phyloP scores from a whole-genome alignment of 1,140 invertebrate species.

The Ips nitidus region DNA sequence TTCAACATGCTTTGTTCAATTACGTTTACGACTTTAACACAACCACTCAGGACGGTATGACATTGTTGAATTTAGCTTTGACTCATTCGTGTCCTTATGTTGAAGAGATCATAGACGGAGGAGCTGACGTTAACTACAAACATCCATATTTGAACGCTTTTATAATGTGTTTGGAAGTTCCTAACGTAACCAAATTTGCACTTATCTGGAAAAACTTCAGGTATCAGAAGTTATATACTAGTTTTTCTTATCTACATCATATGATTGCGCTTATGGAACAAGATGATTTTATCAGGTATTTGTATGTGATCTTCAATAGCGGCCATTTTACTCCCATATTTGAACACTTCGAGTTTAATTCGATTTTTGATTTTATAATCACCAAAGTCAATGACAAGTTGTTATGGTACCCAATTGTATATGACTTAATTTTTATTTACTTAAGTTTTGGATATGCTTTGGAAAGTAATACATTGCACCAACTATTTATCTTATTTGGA shows the following conservation, averaged over 20 bases:
- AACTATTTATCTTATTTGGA: constrained; percentile 16
- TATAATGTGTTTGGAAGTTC: constrained; percentile 26
- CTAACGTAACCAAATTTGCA: constrained; percentile 27
- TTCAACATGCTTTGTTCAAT: constrained; percentile 33
- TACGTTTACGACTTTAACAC: constrained; percentile 36
- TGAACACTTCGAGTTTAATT: constrained; percentile 12
- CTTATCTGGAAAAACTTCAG: constrained; percentile 32
- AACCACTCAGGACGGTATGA: constrained; percentile 8
- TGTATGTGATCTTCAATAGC: constrained; percentile 28
- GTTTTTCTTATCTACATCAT: constrained; percentile 8
- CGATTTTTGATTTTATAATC: constrained; percentile 15
- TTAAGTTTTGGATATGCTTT: constrained; percentile 17
- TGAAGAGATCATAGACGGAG: constrained; percentile 32
- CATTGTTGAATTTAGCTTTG: constrained; percentile 27
- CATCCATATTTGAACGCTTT: constrained; percentile 10
- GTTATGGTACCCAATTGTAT: constrained; percentile 7
- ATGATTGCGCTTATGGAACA: constrained; percentile 3
- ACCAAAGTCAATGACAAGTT: background rate
- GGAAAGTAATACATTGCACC: constrained; percentile 8
- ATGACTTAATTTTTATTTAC: constrained; percentile 24
- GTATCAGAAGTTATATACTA: constrained; percentile 8
- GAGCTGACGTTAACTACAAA: constrained; percentile 30
- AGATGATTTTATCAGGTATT: constrained; percentile 7
- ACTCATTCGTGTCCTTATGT: constrained; percentile 16
- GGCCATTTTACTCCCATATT: constrained; percentile 18